phyloP scores from a whole-genome alignment of 2,888 invertebrate genomes.

The Galerucella calmariensis region DNA sequence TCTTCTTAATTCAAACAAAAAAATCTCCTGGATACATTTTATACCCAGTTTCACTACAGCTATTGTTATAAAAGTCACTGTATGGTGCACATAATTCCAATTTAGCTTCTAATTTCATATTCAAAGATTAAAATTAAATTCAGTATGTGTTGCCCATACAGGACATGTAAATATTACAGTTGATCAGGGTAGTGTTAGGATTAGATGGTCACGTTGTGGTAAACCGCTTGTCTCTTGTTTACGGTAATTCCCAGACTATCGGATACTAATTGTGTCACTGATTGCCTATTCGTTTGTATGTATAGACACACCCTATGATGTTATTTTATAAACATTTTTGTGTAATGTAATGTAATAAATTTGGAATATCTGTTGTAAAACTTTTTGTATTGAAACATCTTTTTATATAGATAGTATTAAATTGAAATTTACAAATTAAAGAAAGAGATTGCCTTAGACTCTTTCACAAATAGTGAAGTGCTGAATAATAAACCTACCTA shows the following conservation, averaged over 20 bases:
- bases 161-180: background rate
- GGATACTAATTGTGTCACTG: background rate
- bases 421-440: too few relatives aligned
- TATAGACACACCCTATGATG: background rate
- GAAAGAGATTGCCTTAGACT: too few relatives aligned
- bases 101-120: background rate
- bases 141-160: background rate
- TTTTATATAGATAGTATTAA: too few relatives aligned
- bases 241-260: background rate
- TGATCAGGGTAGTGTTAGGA: background rate
- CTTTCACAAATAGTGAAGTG: too few relatives aligned
- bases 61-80: background rate
- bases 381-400: too few relatives aligned
- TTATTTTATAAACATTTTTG: background rate
- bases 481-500: too few relatives aligned
- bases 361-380: too few relatives aligned
- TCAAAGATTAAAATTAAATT: background rate
- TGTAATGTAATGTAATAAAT: too few relatives aligned
- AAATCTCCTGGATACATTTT: too few relatives aligned
- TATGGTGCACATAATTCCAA: background rate
- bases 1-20: too few relatives aligned
- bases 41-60: too few relatives aligned
- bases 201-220: conserved; percentile 1
- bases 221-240: background rate
- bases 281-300: background rate